Evolutionary conservation across 1,140 invertebrate species (phyloP).

Genomic region (Lutraria rhynchaena): DNA sequence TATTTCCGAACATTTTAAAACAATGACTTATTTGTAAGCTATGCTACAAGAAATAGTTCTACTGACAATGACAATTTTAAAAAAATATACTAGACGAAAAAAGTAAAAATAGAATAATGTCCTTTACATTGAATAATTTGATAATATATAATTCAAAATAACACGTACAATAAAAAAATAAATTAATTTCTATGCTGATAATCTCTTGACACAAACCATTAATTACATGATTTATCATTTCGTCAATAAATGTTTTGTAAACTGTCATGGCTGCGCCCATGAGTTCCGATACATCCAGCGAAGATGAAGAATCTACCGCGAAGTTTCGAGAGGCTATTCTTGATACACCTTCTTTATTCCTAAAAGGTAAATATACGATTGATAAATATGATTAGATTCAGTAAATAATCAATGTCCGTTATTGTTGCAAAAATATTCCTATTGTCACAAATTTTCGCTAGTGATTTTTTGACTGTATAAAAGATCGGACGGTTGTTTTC

Average conservation of each 20-base stretch:
- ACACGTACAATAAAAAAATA: not conserved
- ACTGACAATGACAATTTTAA: too few relatives aligned
- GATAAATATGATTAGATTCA: not conserved
- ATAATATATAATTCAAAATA: too few relatives aligned
- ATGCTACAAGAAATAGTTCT: too few relatives aligned
- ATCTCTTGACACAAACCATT: not conserved
- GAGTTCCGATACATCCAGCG: constrained; percentile 32
- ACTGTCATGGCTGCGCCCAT: constrained; percentile 48
- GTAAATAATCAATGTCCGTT: not conserved
- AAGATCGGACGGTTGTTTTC: too few relatives aligned
- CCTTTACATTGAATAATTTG: too few relatives aligned
- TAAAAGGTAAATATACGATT: not conserved
- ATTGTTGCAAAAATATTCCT: not conserved
- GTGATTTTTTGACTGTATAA: too few relatives aligned
- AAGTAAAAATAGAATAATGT: too few relatives aligned
- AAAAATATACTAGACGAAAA: too few relatives aligned
- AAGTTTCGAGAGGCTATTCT: constrained; percentile 62
- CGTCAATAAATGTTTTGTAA: not conserved
- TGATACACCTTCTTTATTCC: not conserved
- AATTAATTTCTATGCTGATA: not conserved
- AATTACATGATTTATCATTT: not conserved
- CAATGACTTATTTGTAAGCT: too few relatives aligned
- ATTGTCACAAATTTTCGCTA: not conserved
- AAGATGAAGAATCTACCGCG: constrained; percentile 50
- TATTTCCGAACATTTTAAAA: too few relatives aligned